phyloP scores from a whole-genome alignment of 2,888 invertebrate genomes.

The Cetonia aurata region DNA sequence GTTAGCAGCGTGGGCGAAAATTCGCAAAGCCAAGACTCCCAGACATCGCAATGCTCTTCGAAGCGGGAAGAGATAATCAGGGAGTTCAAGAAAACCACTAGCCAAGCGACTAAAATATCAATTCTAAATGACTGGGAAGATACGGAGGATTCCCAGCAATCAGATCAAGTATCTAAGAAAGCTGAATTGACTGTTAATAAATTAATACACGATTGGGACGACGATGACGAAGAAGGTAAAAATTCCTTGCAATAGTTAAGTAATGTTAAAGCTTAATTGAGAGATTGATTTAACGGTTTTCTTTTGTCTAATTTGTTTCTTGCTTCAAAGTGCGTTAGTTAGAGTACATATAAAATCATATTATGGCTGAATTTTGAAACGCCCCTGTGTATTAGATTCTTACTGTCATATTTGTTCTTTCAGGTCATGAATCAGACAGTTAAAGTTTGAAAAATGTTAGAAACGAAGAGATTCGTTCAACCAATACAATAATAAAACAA shows the following conservation, averaged over 20 bases:
- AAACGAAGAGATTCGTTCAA: slow-evolving; percentile 21
- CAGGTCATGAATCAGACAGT: slow-evolving; percentile 37
- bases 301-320: background rate
- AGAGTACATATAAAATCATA: too few species aligned
- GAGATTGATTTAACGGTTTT: background rate
- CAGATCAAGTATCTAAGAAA: slow-evolving; percentile 57
- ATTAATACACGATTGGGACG: slow-evolving; percentile 67
- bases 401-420: slow-evolving; percentile 9
- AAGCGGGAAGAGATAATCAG: slow-evolving; percentile 25
- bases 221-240: slow-evolving; percentile 62
- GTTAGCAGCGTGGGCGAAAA: slow-evolving; percentile 42
- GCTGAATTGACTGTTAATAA: slow-evolving; percentile 62
- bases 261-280: background rate
- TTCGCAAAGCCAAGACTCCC: slow-evolving; percentile 51
- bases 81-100: slow-evolving; percentile 27
- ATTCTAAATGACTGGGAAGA: slow-evolving; percentile 66
- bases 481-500: slow-evolving; percentile 14
- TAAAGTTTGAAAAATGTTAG: slow-evolving; percentile 7
- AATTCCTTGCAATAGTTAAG: slow-evolving; percentile 5
- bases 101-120: slow-evolving; percentile 53
- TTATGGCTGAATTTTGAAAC: too few species aligned
- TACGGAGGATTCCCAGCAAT: slow-evolving; percentile 65
- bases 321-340: too few species aligned
- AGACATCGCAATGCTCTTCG: slow-evolving; percentile 52
- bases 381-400: background rate